These are phyloP conservation scores for honey bee (Apis mellifera) DNA, from an alignment of 1,140 invertebrate species.

Conservation along the genomic window DNA sequence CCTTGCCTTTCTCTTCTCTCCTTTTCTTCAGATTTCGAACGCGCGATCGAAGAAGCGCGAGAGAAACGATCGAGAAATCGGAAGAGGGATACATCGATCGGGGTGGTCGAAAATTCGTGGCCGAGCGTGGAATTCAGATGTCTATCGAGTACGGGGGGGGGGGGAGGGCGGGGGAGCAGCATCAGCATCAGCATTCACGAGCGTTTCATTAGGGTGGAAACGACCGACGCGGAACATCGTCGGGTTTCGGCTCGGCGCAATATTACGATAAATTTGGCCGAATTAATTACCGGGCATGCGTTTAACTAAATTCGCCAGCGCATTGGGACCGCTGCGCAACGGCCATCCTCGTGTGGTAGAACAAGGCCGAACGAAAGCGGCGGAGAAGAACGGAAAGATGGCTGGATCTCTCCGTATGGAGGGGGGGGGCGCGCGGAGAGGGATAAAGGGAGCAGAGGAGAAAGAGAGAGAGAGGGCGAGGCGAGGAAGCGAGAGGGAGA, in stretches of 20 bases:
- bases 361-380: not conserved
- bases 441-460: conserved; percentile 48
- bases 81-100: not conserved
- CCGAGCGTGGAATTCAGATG: conserved; percentile 15
- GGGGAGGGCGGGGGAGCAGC: too few species aligned
- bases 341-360: not conserved
- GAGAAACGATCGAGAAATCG: not conserved
- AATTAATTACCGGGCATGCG: conserved; percentile 42
- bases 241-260: conserved; percentile 29
- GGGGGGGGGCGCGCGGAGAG: conserved; percentile 23
- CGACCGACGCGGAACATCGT: conserved; percentile 29
- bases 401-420: conserved; percentile 27
- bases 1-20: not conserved
- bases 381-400: not conserved
- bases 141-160: conserved; percentile 17
- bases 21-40: not conserved
- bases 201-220: conserved; percentile 33
- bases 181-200: conserved; percentile 28
- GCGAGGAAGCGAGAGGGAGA: conserved; percentile 14
- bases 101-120: not conserved
- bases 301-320: conserved; percentile 38
- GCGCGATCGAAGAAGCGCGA: not conserved
- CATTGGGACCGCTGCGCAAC: conserved; percentile 15
- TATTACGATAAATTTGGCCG: conserved; percentile 46
- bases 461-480: conserved; percentile 1